Evolutionary conservation across 1,140 invertebrate species (phyloP), one percentile per base, ranked within the genome.

Genomic region (Harpegnathos saltator): DNA sequence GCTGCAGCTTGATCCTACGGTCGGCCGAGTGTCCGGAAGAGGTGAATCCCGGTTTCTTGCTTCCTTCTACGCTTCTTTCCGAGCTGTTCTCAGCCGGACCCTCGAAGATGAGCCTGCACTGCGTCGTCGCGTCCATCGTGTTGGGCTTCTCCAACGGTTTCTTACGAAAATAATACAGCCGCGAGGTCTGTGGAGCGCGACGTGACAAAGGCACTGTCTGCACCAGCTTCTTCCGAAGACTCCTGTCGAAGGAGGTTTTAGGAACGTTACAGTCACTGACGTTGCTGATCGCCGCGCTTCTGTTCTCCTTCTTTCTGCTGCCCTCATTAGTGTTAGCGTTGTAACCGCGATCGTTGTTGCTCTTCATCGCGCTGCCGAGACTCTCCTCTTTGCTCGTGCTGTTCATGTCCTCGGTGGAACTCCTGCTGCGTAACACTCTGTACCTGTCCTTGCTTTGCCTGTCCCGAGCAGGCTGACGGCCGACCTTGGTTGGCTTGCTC

Each of bases 71-170:
- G 29, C 5, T 33, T 33, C 29, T 33, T 5, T 33, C 29, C 1
- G 5, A 5, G 29, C 29, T 5, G 5, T 5, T 5, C 29, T 69
- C 50, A 17, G 58, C 29, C 2, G 75, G 50, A 38, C 68, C 63
- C 19, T 77, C 75, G 1, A 63, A 58, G 17, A 69, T 17, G 1
- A 93, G 84, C 5, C 75, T 85, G 62, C 93, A 94, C 17, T 94
- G 93, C 3, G 86, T 91, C 22, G 82, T 85, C 0, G 90, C 89
- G 38, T 91, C 90, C 7, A 89, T 82, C 85, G 66, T 87, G 17
- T 26, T 84, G 0, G 86, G 74, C 17, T 74, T 74, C 14, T 63
- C 26, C 38, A 9, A 9, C 9, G n/a, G 69, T 82, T 62, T 82
- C 7, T 80, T 69, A 3, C 22, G 75, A 44, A 80, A 80, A 29